phyloP scores from a whole-genome alignment of 2,113 vertebrate genomes.

The Silurus meridionalis region DNA sequence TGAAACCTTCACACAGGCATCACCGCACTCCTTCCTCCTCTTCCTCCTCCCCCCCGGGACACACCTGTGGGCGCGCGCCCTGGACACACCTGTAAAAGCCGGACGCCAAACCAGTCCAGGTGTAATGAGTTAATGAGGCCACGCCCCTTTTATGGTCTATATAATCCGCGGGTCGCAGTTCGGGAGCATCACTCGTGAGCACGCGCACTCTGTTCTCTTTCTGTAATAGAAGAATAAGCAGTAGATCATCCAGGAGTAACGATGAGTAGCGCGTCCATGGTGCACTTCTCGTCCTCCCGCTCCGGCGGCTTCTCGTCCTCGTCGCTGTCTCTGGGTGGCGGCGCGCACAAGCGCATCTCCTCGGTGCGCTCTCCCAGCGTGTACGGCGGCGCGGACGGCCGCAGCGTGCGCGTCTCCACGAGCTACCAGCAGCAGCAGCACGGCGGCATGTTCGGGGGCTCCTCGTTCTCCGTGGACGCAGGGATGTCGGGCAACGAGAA shows the following conservation, averaged over 20 bases:
- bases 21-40: background rate
- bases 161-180: conserved; percentile 12
- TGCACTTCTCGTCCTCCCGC: background rate
- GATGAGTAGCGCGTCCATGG: conserved; percentile 21
- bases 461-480: background rate
- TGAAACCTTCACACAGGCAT: background rate
- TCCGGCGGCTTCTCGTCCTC: conserved; percentile 21
- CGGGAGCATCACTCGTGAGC: background rate
- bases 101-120: conserved; percentile 6
- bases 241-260: background rate
- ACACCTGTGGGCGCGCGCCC: conserved; percentile 18
- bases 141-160: background rate
- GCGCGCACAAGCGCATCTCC: conserved; percentile 14
- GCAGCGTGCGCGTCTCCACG: conserved; percentile 60
- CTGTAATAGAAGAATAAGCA: background rate
- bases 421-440: conserved; percentile 44
- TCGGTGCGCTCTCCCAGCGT: conserved; percentile 56
- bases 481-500: conserved; percentile 55
- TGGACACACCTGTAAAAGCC: conserved; percentile 19
- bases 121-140: conserved; percentile 8
- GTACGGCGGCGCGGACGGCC: conserved; percentile 59
- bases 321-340: conserved; percentile 44
- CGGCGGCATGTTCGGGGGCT: conserved; percentile 24
- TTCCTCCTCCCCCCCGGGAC: background rate
- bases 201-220: background rate